phyloP scores from a whole-genome alignment of 2,113 vertebrate species.

The Hirundichthys speculiger region DNA sequence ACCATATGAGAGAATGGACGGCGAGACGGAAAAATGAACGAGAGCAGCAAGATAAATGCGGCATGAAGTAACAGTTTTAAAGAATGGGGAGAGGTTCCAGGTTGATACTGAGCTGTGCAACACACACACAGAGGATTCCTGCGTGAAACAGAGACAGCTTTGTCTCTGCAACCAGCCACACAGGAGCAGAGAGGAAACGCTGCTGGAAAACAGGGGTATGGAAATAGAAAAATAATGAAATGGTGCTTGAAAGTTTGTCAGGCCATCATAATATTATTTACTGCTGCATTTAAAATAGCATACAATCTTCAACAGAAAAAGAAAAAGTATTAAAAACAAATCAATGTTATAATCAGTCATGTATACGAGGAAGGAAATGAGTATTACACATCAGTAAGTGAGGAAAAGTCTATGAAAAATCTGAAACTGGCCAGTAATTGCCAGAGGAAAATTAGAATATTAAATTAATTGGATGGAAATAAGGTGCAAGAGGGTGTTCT shows the following conservation, averaged over 20 bases:
- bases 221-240: background rate
- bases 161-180: conserved; percentile 21
- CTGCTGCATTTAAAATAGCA: background rate
- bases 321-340: too few relatives aligned
- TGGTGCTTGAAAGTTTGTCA: too few relatives aligned
- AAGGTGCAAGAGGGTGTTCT: too few relatives aligned
- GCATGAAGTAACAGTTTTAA: conserved; percentile 46
- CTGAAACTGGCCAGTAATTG: too few relatives aligned
- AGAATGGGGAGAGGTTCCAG: conserved; percentile 16
- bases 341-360: too few relatives aligned
- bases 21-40: conserved; percentile 15
- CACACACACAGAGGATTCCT: conserved; percentile 47
- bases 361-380: too few relatives aligned
- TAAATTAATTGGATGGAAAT: too few relatives aligned
- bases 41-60: conserved; percentile 28
- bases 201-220: conserved; percentile 8
- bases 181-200: conserved; percentile 16
- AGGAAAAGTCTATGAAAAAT: too few relatives aligned
- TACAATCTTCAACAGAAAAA: too few relatives aligned
- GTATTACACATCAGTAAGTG: too few relatives aligned
- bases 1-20: conserved; percentile 9
- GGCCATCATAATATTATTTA: background rate
- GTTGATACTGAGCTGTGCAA: conserved; percentile 41
- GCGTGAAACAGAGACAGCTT: conserved; percentile 51
- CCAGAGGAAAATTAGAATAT: too few relatives aligned